phyloP scores from a whole-genome alignment of 2,113 vertebrate species.

The Ascaphus truei region DNA sequence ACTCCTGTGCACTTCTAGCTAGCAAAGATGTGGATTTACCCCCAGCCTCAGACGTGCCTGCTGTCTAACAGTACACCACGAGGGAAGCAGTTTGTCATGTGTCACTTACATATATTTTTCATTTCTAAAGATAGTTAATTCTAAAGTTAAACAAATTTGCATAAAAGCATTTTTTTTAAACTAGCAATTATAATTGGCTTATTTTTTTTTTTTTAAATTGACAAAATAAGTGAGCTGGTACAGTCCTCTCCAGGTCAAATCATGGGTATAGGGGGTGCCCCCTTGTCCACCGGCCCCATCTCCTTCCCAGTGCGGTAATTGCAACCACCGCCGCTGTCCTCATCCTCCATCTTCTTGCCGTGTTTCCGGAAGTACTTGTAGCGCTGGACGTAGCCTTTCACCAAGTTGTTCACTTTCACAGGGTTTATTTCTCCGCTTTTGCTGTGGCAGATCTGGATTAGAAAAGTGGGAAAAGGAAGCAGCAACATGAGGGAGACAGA shows the following conservation, averaged over 20 bases:
- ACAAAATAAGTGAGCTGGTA: not conserved
- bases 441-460: conserved; percentile 85
- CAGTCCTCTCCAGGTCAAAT: conserved; percentile 45
- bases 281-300: conserved; percentile 50
- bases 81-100: not conserved
- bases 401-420: conserved; percentile 86
- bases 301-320: conserved; percentile 51
- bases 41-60: not conserved
- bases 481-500: too few species aligned
- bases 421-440: conserved; percentile 91
- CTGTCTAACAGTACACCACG: not conserved
- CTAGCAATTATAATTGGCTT: too few species aligned
- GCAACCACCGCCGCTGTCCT: conserved; percentile 51
- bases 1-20: not conserved
- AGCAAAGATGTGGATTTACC: not conserved
- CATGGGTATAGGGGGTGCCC: conserved; percentile 52
- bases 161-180: conserved; percentile 19
- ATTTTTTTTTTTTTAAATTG: conserved; percentile 1
- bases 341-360: conserved; percentile 80
- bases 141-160: conserved; percentile 29
- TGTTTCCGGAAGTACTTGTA: conserved; percentile 93
- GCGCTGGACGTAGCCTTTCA: conserved; percentile 86
- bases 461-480: not conserved
- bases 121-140: conserved; percentile 25
- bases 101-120: conserved; percentile 17